A percentile compares a stretch with the other conserved stretches of the same genome.
These are phyloP conservation scores for Florisuga fusca DNA, from an alignment of 2,797 vertebrate genomes.

Conservation along the genomic window DNA sequence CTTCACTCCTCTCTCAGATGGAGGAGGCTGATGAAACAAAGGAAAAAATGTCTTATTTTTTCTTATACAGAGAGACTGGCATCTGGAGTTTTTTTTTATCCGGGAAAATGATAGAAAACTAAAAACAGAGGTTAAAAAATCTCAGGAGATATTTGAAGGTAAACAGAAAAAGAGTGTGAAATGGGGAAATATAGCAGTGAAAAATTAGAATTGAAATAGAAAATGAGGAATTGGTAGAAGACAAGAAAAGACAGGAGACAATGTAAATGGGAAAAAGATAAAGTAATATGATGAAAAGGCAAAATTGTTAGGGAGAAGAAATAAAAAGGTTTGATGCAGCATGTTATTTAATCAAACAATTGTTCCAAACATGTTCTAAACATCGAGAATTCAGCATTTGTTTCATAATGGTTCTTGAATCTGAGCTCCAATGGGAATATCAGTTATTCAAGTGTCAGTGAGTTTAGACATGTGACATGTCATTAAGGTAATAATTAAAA, in stretches of 20 bases:
- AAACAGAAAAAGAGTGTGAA: background rate
- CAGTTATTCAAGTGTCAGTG: background rate
- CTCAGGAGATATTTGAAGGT: background rate
- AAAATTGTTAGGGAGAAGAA: background rate
- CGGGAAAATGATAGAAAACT: background rate
- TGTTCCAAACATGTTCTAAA: background rate
- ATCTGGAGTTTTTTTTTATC: background rate
- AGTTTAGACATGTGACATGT: background rate
- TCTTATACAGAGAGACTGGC: background rate
- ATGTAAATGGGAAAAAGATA: background rate
- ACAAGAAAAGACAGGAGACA: background rate
- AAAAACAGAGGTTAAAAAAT: background rate
- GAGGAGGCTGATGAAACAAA: background rate
- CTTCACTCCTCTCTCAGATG: background rate
- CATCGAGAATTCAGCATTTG: background rate
- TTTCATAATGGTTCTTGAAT: background rate
- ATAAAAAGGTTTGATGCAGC: background rate
- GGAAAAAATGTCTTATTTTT: background rate
- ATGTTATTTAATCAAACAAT: background rate
- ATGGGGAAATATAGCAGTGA: background rate
- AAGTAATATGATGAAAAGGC: background rate
- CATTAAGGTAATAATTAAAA: background rate
- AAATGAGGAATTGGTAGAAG: background rate
- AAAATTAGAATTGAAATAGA: background rate
- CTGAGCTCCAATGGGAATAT: background rate